Percentiles rank a stretch among this genome's conserved stretches.
Conservation (phyloP, 2,888 invertebrate species). For the Drosophila dives region DNA sequence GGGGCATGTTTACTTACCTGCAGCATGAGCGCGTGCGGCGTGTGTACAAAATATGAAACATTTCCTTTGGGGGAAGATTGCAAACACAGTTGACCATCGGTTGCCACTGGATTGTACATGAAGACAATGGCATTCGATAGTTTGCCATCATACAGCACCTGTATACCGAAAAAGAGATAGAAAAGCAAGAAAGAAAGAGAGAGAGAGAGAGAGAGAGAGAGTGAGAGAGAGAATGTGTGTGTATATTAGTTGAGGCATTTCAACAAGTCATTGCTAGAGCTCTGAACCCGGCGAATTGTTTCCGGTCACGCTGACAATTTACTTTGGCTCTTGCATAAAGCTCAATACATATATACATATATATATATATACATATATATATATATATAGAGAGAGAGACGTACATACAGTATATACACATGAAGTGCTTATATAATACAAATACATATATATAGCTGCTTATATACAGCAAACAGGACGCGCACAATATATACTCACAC, state of each 20-base stretch:
- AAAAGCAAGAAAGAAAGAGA: background rate
- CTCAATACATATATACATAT: conserved; percentile 21
- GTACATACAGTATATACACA: conserved; percentile 18
- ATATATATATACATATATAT: too few relatives aligned
- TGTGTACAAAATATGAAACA: conserved; percentile 98
- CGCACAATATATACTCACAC: conserved; percentile 24
- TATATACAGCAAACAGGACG: conserved; percentile 33
- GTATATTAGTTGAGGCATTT: conserved; percentile 51
- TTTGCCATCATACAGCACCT: conserved; percentile 99
- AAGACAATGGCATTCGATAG: conserved; percentile 98
- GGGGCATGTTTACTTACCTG: conserved; percentile 88
- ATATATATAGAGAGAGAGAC: background rate
- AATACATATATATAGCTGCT: conserved; percentile 13
- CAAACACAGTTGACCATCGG: conserved; percentile 98
- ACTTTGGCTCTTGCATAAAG: conserved; percentile 51
- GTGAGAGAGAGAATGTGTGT: conserved; percentile 6
- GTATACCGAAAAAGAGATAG: conserved; percentile 56
- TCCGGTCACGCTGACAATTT: conserved; percentile 63
- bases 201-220: background rate
- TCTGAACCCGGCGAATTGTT: conserved; percentile 43
- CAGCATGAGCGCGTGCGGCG: conserved; percentile 99
- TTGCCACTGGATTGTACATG: conserved; percentile 99
- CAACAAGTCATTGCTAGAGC: conserved; percentile 56
- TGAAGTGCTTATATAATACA: conserved; percentile 8
- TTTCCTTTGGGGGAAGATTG: conserved; percentile 99